A percentile compares a stretch with the other conserved stretches of the same genome.
These are phyloP conservation scores for Erpobdella octoculata DNA, from an alignment of 2,888 invertebrate species.

Conservation along the genomic window DNA sequence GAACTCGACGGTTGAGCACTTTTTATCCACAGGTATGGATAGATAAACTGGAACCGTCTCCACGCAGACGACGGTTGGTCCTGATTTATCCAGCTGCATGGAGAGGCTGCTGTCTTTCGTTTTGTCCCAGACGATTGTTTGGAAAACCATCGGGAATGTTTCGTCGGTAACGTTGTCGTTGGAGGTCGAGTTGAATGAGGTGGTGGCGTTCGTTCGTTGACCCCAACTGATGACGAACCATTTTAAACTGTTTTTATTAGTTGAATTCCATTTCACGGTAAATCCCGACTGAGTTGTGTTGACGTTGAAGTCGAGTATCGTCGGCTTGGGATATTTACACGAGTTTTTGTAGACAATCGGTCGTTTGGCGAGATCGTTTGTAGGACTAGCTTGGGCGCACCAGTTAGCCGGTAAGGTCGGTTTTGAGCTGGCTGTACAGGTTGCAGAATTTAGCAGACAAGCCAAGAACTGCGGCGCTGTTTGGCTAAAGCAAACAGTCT, in stretches of 20 bases:
- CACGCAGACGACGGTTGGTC: neutral
- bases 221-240: slow-evolving; percentile 18
- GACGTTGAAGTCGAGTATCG: neutral
- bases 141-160: no score
- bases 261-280: slow-evolving; percentile 4
- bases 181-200: neutral
- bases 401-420: neutral
- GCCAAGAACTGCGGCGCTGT: neutral
- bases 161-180: no score
- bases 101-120: neutral
- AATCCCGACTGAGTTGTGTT: slow-evolving; percentile 8
- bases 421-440: neutral
- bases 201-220: neutral
- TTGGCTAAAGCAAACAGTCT: neutral
- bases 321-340: slow-evolving; percentile 20
- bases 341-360: slow-evolving; percentile 19
- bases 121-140: no score
- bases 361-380: neutral
- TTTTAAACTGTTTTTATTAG: slow-evolving; percentile 14
- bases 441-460: neutral
- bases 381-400: neutral
- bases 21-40: neutral
- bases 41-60: slow-evolving; percentile 17
- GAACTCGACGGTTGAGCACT: neutral
- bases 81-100: neutral